Percentiles rank a stretch among this genome's conserved stretches.
Conservation (phyloP, 2,888 invertebrate genomes). For the Rotaria socialis region DNA sequence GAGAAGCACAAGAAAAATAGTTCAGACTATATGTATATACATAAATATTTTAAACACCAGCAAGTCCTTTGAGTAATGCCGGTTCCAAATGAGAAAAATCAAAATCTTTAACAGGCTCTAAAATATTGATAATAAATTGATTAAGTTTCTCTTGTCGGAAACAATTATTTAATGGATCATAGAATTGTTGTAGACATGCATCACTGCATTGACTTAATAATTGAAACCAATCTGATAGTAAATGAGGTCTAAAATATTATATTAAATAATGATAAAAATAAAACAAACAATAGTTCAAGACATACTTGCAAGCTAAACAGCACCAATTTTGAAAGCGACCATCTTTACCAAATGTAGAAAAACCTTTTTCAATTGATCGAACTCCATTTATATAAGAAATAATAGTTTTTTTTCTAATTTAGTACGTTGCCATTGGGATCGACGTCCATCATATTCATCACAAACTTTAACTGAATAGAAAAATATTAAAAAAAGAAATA, state of each 20-base stretch:
- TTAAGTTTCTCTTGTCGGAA: conserved; percentile 16
- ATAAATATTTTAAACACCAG: neutral
- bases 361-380: conserved; percentile 42
- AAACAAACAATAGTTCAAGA: neutral
- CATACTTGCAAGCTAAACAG: conserved; percentile 81
- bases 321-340: conserved; percentile 94
- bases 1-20: neutral
- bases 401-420: neutral
- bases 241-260: neutral
- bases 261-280: too few relatives aligned
- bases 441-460: conserved; percentile 38
- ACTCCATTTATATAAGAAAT: conserved; percentile 37
- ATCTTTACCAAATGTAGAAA: conserved; percentile 79
- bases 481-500: too few relatives aligned
- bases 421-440: conserved; percentile 37
- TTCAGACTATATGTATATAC: neutral
- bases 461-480: conserved; percentile 43
- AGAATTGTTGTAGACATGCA: neutral
- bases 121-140: neutral
- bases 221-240: conserved; percentile 19
- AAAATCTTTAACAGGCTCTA: conserved; percentile 7
- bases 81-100: conserved; percentile 15
- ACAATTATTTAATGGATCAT: neutral
- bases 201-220: conserved; percentile 6
- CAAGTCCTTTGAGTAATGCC: conserved; percentile 18